Evolutionary conservation across 2,113 vertebrate genomes (phyloP).

Genomic region (Clarias magur): DNA sequence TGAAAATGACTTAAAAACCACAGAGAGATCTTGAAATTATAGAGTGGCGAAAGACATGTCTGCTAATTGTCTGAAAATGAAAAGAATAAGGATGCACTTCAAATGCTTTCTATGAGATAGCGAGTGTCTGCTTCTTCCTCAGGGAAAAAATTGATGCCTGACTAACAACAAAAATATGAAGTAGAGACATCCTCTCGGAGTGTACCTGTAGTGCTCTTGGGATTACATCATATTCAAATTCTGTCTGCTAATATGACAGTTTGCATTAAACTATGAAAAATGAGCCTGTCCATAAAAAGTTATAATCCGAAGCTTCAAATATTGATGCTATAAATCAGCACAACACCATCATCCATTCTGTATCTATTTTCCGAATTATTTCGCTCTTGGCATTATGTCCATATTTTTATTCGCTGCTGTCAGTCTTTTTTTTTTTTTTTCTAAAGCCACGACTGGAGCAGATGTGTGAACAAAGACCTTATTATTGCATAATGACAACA

Average conservation of each 20-base stretch:
- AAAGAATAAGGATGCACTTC: constrained; percentile 46
- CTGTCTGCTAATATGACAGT: neutral
- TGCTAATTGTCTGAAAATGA: constrained; percentile 51
- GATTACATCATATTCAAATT: constrained; percentile 21
- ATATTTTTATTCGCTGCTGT: constrained; percentile 51
- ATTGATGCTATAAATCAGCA: constrained; percentile 13
- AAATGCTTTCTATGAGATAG: constrained; percentile 28
- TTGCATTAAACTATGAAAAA: constrained; percentile 17
- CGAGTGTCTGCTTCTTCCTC: constrained; percentile 34
- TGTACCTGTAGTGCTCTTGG: neutral
- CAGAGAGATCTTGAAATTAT: constrained; percentile 39
- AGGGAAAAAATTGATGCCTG: constrained; percentile 31
- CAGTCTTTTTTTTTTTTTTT: constrained; percentile 53
- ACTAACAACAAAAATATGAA: constrained; percentile 34
- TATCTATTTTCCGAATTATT: constrained; percentile 53
- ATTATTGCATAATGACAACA: constrained; percentile 70
- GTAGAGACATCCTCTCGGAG: neutral
- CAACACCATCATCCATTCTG: constrained; percentile 12
- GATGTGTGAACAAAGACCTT: constrained; percentile 57
- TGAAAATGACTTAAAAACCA: constrained; percentile 42
- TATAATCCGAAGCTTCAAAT: neutral
- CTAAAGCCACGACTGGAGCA: constrained; percentile 48
- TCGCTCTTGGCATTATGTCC: constrained; percentile 55
- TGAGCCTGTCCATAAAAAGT: neutral
- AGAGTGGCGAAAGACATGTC: constrained; percentile 31